A percentile compares a stretch with the other conserved stretches of the same genome.
These are phyloP conservation scores for Stenodera caucasica DNA, from an alignment of 2,888 invertebrate genomes.

Conservation along the genomic window DNA sequence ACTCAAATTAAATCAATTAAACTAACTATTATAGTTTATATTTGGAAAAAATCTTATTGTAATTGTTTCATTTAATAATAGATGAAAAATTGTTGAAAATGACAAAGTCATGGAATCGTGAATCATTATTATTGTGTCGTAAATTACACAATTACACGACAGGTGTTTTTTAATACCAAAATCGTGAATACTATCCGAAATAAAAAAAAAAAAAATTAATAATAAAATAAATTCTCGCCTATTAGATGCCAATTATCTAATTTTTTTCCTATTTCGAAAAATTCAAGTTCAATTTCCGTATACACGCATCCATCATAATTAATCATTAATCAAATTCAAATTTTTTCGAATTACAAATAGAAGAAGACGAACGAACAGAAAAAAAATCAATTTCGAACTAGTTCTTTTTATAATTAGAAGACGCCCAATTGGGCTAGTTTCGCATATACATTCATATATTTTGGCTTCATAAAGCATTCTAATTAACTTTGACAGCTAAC, in stretches of 20 bases:
- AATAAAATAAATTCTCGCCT: background rate
- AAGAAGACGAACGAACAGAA: too few species aligned
- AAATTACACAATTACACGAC: constrained; percentile 22
- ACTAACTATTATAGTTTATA: too few species aligned
- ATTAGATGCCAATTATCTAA: background rate
- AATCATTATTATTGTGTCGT: constrained; percentile 16
- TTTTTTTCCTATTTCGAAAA: background rate
- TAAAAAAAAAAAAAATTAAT: background rate
- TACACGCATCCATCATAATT: background rate
- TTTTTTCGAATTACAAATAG: background rate
- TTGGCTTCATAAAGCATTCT: constrained; percentile 19
- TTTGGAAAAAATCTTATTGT: background rate
- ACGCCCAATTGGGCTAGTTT: background rate
- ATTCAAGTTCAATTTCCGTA: background rate
- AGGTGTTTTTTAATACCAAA: constrained; percentile 14
- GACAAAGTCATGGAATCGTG: constrained; percentile 16
- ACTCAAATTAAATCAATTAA: too few species aligned
- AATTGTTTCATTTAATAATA: background rate
- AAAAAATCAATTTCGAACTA: background rate
- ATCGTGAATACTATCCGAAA: background rate
- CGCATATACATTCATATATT: background rate
- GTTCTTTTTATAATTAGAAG: background rate
- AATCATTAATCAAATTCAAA: background rate
- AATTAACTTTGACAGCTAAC: constrained; percentile 30
- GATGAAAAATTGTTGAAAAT: background rate